Base-by-base conservation (phyloP, 2,888 invertebrate species). In the Catocala nupta region DNA sequence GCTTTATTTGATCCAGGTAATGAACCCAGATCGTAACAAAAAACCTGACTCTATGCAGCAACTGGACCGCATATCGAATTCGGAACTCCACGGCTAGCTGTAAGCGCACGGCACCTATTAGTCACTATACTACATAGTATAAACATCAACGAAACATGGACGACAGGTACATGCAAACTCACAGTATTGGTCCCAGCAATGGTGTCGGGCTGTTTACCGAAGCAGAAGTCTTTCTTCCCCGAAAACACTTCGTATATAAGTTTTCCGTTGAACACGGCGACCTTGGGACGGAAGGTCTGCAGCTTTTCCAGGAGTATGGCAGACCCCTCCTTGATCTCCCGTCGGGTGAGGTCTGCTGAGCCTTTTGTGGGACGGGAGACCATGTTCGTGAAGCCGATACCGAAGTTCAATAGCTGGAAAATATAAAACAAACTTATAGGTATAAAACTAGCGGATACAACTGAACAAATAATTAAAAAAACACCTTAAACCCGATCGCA, bases 351-450 rank as follows among this genome's bases (percentile, higher is more conserved):
- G 95, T 99, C 99, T 1, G 98, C 98, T 82, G 98, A 98, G 75
- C 99, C 99, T 93, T 98, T 98, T 1, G 99, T 99, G 59, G 99
- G 98, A 70, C 99, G 96, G 74, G 97, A 96, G 71, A 99, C 99
- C 97, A 99, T 99, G 93, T 99, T 99, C 79, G 99, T 99, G 93
- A 99, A 99, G 5, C 99, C 99, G 85, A 99, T 99, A 67, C 99
- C 99, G 88, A 97, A 97, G 90, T 98, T 97, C 58, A 99, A 91
- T 64, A 99, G 94, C 94, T 94, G 89, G 7, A 83, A 78, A n/a
- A 11, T 33, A 8, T 16, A 16, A 13, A 13, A 12, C 13, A 16
- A 48, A 25, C 25, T 25, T 25, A 25, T 25, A 25, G 25, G 25
- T 3, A 25, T 25, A 25, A 25, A 25, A 39, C 36, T 39, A 7